Conservation (phyloP, 2,888 invertebrate genomes). For the Folsomia candida region DNA sequence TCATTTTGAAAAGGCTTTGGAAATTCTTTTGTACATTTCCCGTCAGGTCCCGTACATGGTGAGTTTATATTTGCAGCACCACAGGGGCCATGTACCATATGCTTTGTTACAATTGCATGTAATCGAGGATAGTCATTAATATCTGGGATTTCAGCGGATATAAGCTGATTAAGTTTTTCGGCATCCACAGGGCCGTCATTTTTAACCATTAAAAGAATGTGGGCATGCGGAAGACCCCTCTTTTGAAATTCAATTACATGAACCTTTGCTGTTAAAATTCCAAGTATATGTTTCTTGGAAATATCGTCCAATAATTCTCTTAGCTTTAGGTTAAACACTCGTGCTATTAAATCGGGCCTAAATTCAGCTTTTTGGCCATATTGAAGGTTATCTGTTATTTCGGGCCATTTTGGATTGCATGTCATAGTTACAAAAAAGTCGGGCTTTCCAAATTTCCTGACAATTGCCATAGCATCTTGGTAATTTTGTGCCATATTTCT, state of each 20-base stretch:
- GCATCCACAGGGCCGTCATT: conserved; percentile 27
- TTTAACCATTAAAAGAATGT: conserved; percentile 38
- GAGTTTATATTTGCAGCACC: conserved; percentile 47
- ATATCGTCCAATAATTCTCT: conserved; percentile 49
- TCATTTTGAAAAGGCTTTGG: conserved; percentile 50
- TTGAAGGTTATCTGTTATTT: conserved; percentile 53
- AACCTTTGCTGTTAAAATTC: conserved; percentile 28
- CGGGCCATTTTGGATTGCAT: conserved; percentile 55
- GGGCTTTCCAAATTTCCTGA: conserved; percentile 54
- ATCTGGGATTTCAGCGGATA: conserved; percentile 49
- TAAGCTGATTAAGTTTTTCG: conserved; percentile 36
- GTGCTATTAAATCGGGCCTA: conserved; percentile 53
- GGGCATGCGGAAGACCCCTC: conserved; percentile 45
- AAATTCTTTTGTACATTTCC: conserved; percentile 54
- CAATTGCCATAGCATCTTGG: conserved; percentile 56
- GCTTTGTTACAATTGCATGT: conserved; percentile 30
- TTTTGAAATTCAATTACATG: conserved; percentile 53
- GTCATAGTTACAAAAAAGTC: conserved; percentile 56
- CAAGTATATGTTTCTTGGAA: conserved; percentile 38
- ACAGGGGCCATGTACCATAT: conserved; percentile 53
- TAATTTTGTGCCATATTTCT: conserved; percentile 53
- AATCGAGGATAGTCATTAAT: conserved; percentile 27
- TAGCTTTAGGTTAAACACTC: conserved; percentile 52
- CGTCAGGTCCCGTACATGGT: conserved; percentile 54
- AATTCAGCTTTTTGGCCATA: conserved; percentile 44